Evolutionary conservation across 2,797 vertebrate genomes (phyloP).

Genomic region (Phrynocephalus vlangalii): DNA sequence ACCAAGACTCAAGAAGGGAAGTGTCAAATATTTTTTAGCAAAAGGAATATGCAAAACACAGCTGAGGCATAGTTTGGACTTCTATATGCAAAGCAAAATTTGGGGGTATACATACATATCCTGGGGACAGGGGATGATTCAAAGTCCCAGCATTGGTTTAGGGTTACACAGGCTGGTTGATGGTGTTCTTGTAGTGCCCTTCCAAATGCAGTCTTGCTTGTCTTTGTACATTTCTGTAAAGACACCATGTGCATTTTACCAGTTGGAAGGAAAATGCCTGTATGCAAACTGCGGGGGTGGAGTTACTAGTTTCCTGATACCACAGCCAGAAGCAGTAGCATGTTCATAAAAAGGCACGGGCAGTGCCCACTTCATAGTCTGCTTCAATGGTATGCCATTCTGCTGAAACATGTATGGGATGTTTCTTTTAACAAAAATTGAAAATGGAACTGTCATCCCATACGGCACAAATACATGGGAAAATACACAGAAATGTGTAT

Average conservation of each 20-base stretch:
- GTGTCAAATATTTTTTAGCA: not conserved
- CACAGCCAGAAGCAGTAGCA: not conserved
- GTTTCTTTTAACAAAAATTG: not conserved
- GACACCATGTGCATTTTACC: not conserved
- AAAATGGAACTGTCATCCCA: slow-evolving; percentile 1
- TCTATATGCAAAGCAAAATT: not conserved
- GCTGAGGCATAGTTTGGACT: not conserved
- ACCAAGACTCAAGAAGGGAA: not conserved
- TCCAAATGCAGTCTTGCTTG: not conserved
- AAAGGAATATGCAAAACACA: not conserved
- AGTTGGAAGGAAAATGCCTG: not conserved
- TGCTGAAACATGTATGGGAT: not conserved
- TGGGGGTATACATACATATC: not conserved
- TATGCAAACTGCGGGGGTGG: not conserved
- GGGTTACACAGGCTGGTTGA: no score
- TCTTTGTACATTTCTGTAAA: not conserved
- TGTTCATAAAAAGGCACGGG: not conserved
- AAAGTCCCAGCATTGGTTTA: not conserved
- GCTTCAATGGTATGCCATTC: not conserved
- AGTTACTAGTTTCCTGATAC: not conserved
- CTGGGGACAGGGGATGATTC: not conserved
- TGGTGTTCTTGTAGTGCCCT: not conserved
- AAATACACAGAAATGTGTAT: slow-evolving; percentile 9
- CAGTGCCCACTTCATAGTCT: not conserved
- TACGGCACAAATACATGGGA: not conserved